Evolutionary conservation across 2,113 vertebrate genomes (phyloP).

Genomic region (Marmota monax): DNA sequence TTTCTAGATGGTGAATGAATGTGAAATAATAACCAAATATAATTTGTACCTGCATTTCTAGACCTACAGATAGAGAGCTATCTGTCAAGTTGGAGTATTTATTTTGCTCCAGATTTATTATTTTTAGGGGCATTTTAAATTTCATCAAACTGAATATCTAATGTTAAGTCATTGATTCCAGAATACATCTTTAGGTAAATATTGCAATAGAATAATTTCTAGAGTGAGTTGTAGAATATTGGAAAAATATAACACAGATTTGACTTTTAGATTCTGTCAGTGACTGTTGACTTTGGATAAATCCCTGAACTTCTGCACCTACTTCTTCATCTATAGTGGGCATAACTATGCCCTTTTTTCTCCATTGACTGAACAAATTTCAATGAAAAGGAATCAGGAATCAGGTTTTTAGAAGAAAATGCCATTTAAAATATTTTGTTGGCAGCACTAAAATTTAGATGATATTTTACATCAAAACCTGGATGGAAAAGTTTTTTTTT

Average conservation of each 20-base stretch:
- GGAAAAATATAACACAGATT: not conserved
- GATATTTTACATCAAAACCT: not conserved
- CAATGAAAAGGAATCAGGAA: not conserved
- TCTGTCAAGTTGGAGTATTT: conserved; percentile 54
- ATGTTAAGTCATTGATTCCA: not conserved
- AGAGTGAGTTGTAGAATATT: not conserved
- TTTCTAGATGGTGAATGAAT: too few relatives aligned
- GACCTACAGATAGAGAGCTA: conserved; percentile 52
- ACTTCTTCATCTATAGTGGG: not conserved
- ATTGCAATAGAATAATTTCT: not conserved
- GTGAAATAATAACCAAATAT: conserved; percentile 53
- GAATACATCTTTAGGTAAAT: not conserved
- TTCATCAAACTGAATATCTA: conserved; percentile 67
- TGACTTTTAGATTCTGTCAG: not conserved
- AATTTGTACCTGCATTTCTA: conserved; percentile 79
- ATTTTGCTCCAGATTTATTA: conserved; percentile 37
- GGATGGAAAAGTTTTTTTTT: not conserved
- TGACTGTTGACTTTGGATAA: conserved; percentile 7
- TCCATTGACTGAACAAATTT: not conserved
- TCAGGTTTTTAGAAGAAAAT: conserved; percentile 19
- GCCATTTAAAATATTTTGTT: conserved; percentile 24
- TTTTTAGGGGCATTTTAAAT: conserved; percentile 57
- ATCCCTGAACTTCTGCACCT: not conserved
- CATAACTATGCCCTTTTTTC: not conserved
- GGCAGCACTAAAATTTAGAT: not conserved